Evolutionary conservation across 2,888 invertebrate genomes (phyloP).

Genomic region (Hemicrepidius hirtus): DNA sequence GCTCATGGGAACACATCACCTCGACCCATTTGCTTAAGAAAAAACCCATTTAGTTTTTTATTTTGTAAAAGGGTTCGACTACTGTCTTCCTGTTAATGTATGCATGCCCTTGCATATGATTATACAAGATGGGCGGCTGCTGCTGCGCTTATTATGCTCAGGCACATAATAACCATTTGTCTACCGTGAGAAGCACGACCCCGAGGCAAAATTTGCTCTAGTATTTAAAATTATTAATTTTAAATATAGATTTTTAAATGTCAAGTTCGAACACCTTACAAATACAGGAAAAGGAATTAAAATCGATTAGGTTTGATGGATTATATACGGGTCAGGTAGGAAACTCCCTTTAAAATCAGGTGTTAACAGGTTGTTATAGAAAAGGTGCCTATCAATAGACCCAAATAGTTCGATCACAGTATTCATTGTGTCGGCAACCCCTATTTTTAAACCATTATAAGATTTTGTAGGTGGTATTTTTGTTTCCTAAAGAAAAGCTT

Average conservation of each 20-base stretch:
- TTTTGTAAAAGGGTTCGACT: slow-evolving; percentile 66
- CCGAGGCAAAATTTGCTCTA: slow-evolving; percentile 30
- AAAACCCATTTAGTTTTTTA: slow-evolving; percentile 62
- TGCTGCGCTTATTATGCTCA: slow-evolving; percentile 63
- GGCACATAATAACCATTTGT: slow-evolving; percentile 64
- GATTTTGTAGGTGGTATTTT: slow-evolving; percentile 1
- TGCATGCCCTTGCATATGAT: slow-evolving; percentile 69
- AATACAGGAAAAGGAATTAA: neutral
- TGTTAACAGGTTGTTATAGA: slow-evolving; percentile 57
- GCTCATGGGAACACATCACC: slow-evolving; percentile 56
- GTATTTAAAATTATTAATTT: slow-evolving; percentile 19
- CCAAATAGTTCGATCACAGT: slow-evolving; percentile 62
- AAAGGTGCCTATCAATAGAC: slow-evolving; percentile 65
- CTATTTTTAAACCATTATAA: slow-evolving; percentile 8
- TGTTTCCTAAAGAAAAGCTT: neutral
- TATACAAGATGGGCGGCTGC: slow-evolving; percentile 60
- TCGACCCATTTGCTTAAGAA: slow-evolving; percentile 66
- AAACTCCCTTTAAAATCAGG: slow-evolving; percentile 51
- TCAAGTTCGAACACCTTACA: neutral
- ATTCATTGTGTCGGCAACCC: slow-evolving; percentile 47
- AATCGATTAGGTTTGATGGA: slow-evolving; percentile 42
- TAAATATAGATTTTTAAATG: slow-evolving; percentile 31
- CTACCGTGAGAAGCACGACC: slow-evolving; percentile 64
- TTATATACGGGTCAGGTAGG: slow-evolving; percentile 42
- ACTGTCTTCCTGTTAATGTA: slow-evolving; percentile 69